A percentile compares a stretch with the other conserved stretches of the same genome.
These are phyloP conservation scores for Pseudopodoces humilis DNA, from an alignment of 2,113 vertebrate genomes.

Conservation along the genomic window DNA sequence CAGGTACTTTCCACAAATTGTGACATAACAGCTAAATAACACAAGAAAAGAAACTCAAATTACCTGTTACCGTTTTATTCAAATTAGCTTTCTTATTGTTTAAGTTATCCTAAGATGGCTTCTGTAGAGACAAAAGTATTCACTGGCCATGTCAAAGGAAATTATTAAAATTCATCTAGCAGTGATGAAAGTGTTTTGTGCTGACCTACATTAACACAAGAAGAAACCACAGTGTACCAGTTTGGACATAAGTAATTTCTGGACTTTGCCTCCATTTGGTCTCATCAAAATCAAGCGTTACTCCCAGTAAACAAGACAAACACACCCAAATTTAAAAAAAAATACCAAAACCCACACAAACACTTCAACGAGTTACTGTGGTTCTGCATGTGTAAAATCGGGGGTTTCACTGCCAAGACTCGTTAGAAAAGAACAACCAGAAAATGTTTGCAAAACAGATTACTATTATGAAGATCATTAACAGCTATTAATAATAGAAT, in stretches of 20 bases:
- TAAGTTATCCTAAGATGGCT: conserved; percentile 37
- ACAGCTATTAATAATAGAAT: conserved; percentile 35
- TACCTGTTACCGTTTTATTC: conserved; percentile 17
- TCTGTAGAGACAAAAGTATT: conserved; percentile 16
- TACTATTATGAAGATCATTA: conserved; percentile 1
- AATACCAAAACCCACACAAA: background rate
- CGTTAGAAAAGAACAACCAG: conserved; percentile 21
- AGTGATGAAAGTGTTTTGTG: background rate
- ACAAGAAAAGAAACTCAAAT: conserved; percentile 10
- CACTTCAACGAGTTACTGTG: background rate
- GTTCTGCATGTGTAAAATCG: background rate
- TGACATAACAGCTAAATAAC: background rate
- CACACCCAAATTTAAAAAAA: background rate
- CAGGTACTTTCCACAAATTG: conserved; percentile 22
- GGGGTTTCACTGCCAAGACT: conserved; percentile 24
- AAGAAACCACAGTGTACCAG: background rate
- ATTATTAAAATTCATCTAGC: background rate
- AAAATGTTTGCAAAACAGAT: conserved; percentile 28
- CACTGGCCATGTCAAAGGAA: background rate
- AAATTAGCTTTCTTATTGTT: background rate
- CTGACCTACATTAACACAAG: background rate
- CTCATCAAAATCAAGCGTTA: background rate
- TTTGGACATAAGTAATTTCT: background rate
- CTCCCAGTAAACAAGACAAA: background rate
- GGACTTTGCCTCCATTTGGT: background rate